These are phyloP conservation scores for Chaetogeoica ovagalla DNA, from an alignment of 2,888 invertebrate genomes.

Conservation along the genomic window DNA sequence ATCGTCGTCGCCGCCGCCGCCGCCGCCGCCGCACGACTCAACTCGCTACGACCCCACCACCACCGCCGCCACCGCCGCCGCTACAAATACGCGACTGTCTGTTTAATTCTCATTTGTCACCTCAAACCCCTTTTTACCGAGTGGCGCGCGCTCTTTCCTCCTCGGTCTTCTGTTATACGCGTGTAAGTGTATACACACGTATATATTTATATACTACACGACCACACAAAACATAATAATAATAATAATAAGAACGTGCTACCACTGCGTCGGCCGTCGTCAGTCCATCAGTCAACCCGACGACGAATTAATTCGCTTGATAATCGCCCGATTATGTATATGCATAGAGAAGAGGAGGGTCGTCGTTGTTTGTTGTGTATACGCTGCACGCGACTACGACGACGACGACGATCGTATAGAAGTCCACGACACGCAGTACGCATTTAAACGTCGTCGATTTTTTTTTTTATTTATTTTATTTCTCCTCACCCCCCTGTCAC, in stretches of 20 bases:
- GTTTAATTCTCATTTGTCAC: constrained; percentile 50
- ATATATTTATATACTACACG: not conserved
- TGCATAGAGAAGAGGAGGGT: too few relatives aligned
- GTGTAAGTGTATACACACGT: not conserved
- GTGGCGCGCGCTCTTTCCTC: not conserved
- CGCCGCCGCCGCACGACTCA: too few relatives aligned
- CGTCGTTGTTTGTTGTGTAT: not conserved
- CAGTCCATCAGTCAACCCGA: constrained; percentile 34
- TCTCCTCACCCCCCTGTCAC: too few relatives aligned
- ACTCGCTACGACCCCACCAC: too few relatives aligned
- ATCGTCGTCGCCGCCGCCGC: too few relatives aligned
- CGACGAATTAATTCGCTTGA: constrained; percentile 32
- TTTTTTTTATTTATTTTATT: too few relatives aligned
- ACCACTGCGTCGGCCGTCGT: not conserved
- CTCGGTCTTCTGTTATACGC: not conserved
- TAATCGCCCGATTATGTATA: constrained; percentile 7
- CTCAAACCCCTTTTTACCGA: constrained; percentile 33
- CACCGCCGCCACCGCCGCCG: too few relatives aligned
- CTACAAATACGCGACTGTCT: not conserved
- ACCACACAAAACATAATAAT: not conserved
- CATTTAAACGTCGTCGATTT: too few relatives aligned
- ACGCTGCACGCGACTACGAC: too few relatives aligned
- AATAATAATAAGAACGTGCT: not conserved
- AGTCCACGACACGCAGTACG: too few relatives aligned
- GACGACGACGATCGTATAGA: too few relatives aligned